Base-by-base conservation (phyloP, 2,888 invertebrate genomes). In the Drosophila monieri region DNA sequence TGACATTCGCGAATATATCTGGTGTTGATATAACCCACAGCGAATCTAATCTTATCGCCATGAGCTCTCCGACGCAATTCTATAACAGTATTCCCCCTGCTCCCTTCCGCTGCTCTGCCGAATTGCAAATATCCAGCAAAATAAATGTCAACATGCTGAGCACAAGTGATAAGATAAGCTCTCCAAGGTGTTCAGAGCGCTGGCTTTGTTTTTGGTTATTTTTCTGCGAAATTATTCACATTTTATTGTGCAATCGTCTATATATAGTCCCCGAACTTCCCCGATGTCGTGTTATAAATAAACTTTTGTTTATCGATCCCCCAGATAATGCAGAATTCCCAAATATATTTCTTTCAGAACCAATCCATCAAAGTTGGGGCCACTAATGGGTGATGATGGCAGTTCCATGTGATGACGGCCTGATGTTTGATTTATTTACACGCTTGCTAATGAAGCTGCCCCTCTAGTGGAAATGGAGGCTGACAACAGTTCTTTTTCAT, bases 341-440 rank as follows among this genome's bases (percentile, higher is more conserved):
- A 66, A 52, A 64, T 64, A 14, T 27, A 37, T 37, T 64, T 44
- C 18, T 18, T 43, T 27, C 57, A 15, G 6, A 57, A 32, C 57
- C 84, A 81, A 80, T 80, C 73, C 76, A 80, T 80, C 85, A 80
- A 70, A 52, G 8, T 12, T 62, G 65, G 9, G 66, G 15, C 27
- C 37, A 53, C 67, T 64, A 53, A 64, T 64, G 67, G 67, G 53
- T 37, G 66, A 52, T 52, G 53, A 25, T 25, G 53, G 18, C 35
- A n/a, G 14, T 35, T n/a, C 35, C 35, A 35, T 35, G n/a, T 37
- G 15, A 30, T 41, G 56, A 46, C 37, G 43, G 39, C 5, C 59
- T 37, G 65, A 37, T 73, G 80, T 85, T 76, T 81, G 88, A 81
- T 81, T 81, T 81, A 81, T 81, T 87, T 74, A 79, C 73, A 59